Conservation (phyloP, 2,888 invertebrate species). For the Prosopocoilus inquinatus region DNA sequence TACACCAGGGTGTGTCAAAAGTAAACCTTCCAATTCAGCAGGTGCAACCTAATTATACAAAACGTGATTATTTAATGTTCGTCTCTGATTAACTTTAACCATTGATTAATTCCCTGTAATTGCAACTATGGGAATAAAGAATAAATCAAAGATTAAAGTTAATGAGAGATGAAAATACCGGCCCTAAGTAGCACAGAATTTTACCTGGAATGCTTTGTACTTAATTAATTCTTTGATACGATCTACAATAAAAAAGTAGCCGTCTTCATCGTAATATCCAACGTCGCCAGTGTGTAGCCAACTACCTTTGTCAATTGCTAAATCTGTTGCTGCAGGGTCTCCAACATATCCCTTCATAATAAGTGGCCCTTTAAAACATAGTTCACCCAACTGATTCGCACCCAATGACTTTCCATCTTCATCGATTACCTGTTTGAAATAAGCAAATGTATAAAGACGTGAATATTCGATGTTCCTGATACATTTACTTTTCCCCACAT, state of each 20-base stretch:
- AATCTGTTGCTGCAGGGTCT: constrained; percentile 64
- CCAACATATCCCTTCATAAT: constrained; percentile 76
- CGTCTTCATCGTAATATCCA: constrained; percentile 77
- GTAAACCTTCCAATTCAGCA: constrained; percentile 61
- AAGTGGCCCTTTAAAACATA: constrained; percentile 77
- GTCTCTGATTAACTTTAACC: too few relatives aligned
- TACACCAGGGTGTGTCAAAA: constrained; percentile 56
- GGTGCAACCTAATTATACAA: constrained; percentile 40
- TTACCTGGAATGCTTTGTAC: constrained; percentile 82
- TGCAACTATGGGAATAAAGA: too few relatives aligned
- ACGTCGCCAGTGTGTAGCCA: constrained; percentile 83
- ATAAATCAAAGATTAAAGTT: too few relatives aligned
- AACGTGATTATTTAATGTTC: background rate
- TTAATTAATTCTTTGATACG: constrained; percentile 90
- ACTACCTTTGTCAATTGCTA: constrained; percentile 71
- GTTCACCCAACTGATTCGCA: constrained; percentile 71
- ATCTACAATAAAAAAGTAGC: constrained; percentile 81
- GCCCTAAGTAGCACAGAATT: background rate
- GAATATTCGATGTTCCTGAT: background rate
- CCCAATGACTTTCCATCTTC: constrained; percentile 64
- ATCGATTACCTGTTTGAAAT: constrained; percentile 52
- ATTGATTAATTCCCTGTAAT: too few relatives aligned
- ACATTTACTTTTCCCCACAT: constrained; percentile 58
- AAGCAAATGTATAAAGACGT: background rate
- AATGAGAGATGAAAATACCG: too few relatives aligned